Conservation (phyloP, 2,113 vertebrate genomes). For the Channa argus region DNA sequence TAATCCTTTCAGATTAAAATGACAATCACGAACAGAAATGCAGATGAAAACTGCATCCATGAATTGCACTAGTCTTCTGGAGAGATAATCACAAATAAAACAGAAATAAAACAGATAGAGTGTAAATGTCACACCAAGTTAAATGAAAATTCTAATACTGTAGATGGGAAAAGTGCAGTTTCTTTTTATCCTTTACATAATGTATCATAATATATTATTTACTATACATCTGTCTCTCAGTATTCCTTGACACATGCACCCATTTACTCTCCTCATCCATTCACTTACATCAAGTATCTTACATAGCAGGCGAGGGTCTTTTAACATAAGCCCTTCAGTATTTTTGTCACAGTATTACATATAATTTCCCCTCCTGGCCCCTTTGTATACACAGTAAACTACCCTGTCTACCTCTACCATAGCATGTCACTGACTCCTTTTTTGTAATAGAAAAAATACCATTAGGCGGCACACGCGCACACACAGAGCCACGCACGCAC, state of each 20-base stretch:
- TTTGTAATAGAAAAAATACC: constrained; percentile 52
- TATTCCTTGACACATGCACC: constrained; percentile 60
- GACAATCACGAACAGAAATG: constrained; percentile 69
- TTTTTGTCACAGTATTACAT: constrained; percentile 71
- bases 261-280: constrained; percentile 38
- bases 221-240: constrained; percentile 59
- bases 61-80: constrained; percentile 87
- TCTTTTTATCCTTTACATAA: constrained; percentile 71
- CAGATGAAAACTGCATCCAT: constrained; percentile 67
- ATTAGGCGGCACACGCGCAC: neutral
- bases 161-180: constrained; percentile 89
- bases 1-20: constrained; percentile 49
- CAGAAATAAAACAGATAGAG: constrained; percentile 52
- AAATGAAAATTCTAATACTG: constrained; percentile 77
- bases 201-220: constrained; percentile 55
- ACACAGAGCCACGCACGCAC: no score
- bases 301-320: constrained; percentile 50
- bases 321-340: constrained; percentile 52
- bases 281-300: constrained; percentile 54
- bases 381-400: constrained; percentile 52
- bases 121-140: constrained; percentile 54
- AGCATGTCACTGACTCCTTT: constrained; percentile 49
- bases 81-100: constrained; percentile 84
- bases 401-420: constrained; percentile 34
- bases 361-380: constrained; percentile 31